A percentile compares a stretch with the other conserved stretches of the same genome.
Conservation (phyloP, 2,113 vertebrate genomes). For the Lipophrys pholis region DNA sequence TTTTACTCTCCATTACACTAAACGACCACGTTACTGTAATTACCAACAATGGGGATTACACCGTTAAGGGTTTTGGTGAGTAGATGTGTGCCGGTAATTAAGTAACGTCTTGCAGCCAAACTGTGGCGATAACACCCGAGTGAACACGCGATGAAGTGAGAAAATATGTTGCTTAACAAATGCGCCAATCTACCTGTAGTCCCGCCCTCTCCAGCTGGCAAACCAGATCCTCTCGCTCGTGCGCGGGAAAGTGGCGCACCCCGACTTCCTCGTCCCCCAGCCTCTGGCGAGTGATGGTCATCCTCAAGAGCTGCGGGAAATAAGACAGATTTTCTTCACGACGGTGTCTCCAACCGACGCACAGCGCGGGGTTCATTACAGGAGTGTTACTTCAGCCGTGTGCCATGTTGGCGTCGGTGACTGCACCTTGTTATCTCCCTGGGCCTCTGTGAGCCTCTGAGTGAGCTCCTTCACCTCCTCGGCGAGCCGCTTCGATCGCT, state of each 20-base stretch:
- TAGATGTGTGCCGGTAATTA: too few species aligned
- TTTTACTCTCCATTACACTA: not conserved
- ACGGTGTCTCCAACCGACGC: not conserved
- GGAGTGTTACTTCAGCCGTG: not conserved
- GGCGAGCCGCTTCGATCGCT: slow-evolving; percentile 87
- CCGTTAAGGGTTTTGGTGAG: too few species aligned
- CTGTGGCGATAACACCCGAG: not conserved
- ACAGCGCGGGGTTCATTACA: not conserved
- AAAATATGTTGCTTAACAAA: not conserved
- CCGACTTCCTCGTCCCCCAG: slow-evolving; percentile 96
- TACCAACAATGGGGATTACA: too few species aligned
- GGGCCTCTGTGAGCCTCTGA: slow-evolving; percentile 92
- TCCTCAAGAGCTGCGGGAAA: slow-evolving; percentile 90
- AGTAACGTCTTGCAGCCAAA: not conserved
- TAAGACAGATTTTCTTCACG: not conserved
- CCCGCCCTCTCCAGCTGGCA: slow-evolving; percentile 91
- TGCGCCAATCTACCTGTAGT: slow-evolving; percentile 84
- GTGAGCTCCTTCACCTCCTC: slow-evolving; percentile 95
- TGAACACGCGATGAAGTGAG: not conserved
- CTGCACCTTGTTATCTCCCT: slow-evolving; percentile 97
- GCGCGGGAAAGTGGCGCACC: slow-evolving; percentile 92
- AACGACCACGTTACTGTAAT: too few species aligned
- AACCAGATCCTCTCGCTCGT: slow-evolving; percentile 95
- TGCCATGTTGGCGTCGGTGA: not conserved
- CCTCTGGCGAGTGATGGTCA: slow-evolving; percentile 97